Evolutionary conservation across 2,888 invertebrate species (phyloP), one percentile per base, ranked within the genome.

Genomic region (Euphydryas editha): DNA sequence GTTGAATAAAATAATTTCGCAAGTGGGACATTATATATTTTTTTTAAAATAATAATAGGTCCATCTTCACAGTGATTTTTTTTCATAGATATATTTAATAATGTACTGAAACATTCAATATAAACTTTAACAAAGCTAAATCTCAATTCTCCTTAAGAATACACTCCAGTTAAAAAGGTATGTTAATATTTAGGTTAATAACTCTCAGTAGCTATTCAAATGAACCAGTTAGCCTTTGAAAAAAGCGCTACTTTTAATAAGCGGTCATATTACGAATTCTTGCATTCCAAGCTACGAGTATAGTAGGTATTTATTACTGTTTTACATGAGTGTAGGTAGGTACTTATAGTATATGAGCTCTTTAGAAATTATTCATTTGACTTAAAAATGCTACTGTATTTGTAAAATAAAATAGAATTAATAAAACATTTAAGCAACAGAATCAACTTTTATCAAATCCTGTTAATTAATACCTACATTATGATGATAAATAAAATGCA

Each of bases 131-230:
- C 15, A 15, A 51, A 51, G 36, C 7, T 8, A 30, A 36, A 11
- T 36, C 17, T 15, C 17, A 54, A 36, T 17, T 30, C n/a, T 54
- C 36, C 21, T 8, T 15, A 36, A 54, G 30, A 54, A 36, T 56
- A 36, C 36, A 51, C 30, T 49, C 60, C 51, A 60, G 47, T 39
- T 56, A 17, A 44, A n/a, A 57, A 60, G 57, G 47, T 46, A 49
- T 65, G 55, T 61, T 57, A 47, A 49, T 65, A 61, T 65, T 46
- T 47, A 42, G 60, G 65, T 65, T 65, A 60, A 61, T 57, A 21
- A 39, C 56, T 47, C 62, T 56, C 42, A 67, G 47, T 24, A 51
- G 36, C 30, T 51, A 57, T 30, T 55, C 51, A 46, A 58, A 51
- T 59, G 24, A 64, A 44, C 64, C 36, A 60, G 37, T 42, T 44